These are phyloP conservation scores for Phacellophora camtschatica DNA, from an alignment of 30 jellyfish, hydroid and myxozoan genomes.

Conservation along the genomic window DNA sequence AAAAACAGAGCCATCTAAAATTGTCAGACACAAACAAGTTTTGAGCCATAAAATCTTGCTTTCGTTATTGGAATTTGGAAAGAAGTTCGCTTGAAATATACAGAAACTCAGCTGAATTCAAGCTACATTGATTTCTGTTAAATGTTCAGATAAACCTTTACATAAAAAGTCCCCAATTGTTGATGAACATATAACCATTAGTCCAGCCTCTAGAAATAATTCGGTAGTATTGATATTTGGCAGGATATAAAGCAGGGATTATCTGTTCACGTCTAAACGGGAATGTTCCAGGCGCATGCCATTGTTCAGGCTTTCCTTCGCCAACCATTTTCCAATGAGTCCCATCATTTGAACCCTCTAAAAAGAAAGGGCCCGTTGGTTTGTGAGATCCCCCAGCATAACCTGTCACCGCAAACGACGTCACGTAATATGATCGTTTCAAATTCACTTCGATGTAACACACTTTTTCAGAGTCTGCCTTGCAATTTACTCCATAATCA, in stretches of 20 bases:
- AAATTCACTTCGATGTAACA: not conserved
- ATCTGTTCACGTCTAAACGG: slow-evolving; percentile 12
- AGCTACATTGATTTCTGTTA: too few relatives aligned
- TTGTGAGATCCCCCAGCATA: slow-evolving; percentile 17
- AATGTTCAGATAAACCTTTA: too few relatives aligned
- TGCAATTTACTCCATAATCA: not conserved
- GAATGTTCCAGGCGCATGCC: slow-evolving; percentile 40
- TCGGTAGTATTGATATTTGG: not conserved
- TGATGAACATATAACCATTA: not conserved
- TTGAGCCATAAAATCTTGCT: too few relatives aligned
- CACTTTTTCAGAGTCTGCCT: not conserved
- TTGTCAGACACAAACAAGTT: too few relatives aligned
- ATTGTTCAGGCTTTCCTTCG: not conserved
- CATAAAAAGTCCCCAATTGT: not conserved
- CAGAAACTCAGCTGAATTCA: too few relatives aligned
- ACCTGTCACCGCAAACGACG: slow-evolving; percentile 27
- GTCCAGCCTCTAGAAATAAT: not conserved
- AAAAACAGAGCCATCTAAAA: too few relatives aligned
- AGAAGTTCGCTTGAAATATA: too few relatives aligned
- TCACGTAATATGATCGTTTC: slow-evolving; percentile 2
- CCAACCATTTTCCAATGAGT: slow-evolving; percentile 22
- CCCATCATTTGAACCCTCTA: slow-evolving; percentile 24
- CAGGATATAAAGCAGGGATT: slow-evolving; percentile 15
- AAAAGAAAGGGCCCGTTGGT: not conserved
- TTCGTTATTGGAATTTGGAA: too few relatives aligned